Conservation (phyloP, 2,797 vertebrate genomes). For the Dendrocincla tyrannina region DNA sequence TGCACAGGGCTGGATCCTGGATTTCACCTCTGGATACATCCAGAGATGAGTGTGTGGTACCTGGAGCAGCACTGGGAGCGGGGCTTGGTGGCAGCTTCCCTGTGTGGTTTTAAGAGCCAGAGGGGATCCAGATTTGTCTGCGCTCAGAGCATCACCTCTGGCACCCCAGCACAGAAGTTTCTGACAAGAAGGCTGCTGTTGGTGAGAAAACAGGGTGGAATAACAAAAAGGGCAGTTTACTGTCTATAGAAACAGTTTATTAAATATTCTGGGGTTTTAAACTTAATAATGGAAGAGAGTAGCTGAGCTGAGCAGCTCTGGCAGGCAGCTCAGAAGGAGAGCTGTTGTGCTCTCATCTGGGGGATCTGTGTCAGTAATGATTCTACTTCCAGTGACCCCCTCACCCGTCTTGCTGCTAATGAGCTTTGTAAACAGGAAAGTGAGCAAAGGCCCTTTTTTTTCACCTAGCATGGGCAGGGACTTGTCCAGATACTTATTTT, state of each 20-base stretch:
- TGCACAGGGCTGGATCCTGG: not conserved
- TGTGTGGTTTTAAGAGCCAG: not conserved
- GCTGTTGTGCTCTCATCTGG: not conserved
- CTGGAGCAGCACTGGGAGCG: fast-evolving
- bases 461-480: not conserved
- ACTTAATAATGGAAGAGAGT: not conserved
- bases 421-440: not conserved
- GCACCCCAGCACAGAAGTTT: not conserved
- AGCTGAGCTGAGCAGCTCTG: not conserved
- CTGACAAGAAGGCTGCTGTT: not conserved
- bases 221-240: constrained; percentile 25
- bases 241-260: constrained; percentile 31
- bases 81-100: not conserved
- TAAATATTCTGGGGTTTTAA: constrained; percentile 7
- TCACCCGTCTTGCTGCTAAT: not conserved
- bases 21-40: fast-evolving
- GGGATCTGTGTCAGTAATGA: not conserved
- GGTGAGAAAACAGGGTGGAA: not conserved
- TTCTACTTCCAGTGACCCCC: not conserved
- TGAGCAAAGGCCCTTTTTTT: not conserved
- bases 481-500: not conserved
- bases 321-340: not conserved
- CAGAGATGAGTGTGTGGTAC: not conserved
- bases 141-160: not conserved
- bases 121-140: not conserved